These are phyloP conservation scores for Empis stercorea DNA, from an alignment of 2,888 invertebrate genomes.

Conservation along the genomic window DNA sequence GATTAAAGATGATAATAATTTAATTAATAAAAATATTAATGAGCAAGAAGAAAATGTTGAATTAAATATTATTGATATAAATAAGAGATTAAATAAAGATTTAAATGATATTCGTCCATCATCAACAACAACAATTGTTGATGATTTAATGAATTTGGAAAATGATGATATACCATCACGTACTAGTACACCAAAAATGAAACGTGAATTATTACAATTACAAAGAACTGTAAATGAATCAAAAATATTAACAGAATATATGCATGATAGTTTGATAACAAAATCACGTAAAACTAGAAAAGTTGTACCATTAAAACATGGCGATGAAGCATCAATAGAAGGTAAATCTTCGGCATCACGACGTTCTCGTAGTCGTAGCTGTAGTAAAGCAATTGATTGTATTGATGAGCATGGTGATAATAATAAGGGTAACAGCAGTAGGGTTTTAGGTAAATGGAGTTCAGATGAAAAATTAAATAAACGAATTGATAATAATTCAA, in stretches of 20 bases:
- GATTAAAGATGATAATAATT: too few relatives aligned
- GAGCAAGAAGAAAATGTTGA: neutral
- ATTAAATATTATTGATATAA: neutral
- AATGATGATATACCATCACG: conserved; percentile 15
- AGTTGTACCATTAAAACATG: conserved; percentile 7
- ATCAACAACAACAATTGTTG: conserved; percentile 7
- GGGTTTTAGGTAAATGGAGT: conserved; percentile 16
- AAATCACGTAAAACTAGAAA: conserved; percentile 28
- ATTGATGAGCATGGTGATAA: neutral
- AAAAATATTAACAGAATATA: conserved; percentile 48
- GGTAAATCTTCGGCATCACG: conserved; percentile 5
- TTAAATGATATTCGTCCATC: too few relatives aligned
- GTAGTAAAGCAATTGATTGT: conserved; percentile 8
- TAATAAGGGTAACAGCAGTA: conserved; percentile 4
- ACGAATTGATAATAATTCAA: too few relatives aligned
- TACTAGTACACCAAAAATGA: conserved; percentile 27
- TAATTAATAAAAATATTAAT: too few relatives aligned
- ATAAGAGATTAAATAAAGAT: neutral
- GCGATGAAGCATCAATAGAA: conserved; percentile 9
- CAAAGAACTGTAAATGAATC: conserved; percentile 56
- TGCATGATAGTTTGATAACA: conserved; percentile 38
- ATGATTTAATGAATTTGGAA: conserved; percentile 5
- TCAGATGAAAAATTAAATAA: conserved; percentile 17
- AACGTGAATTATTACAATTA: conserved; percentile 48
- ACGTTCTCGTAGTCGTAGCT: conserved; percentile 29